phyloP scores from a whole-genome alignment of 2,888 invertebrate genomes.

The Drosophila mimica region DNA sequence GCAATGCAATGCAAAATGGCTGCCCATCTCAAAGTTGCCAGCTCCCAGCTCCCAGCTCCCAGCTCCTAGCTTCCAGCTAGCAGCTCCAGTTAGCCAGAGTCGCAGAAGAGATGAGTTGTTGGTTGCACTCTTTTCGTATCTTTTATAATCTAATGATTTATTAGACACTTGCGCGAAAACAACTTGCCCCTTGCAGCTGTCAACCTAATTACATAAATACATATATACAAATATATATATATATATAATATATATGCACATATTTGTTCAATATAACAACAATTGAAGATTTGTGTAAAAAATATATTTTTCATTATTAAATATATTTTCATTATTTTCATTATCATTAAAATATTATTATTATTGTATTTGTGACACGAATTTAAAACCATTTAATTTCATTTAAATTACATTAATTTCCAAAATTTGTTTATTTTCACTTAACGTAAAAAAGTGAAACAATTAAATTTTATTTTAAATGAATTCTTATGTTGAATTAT shows the following conservation, averaged over 20 bases:
- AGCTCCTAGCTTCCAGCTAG: not conserved
- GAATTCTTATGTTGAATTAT: not conserved
- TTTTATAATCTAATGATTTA: constrained; percentile 44
- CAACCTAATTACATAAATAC: constrained; percentile 35
- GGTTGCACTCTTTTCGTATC: constrained; percentile 36
- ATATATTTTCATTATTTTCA: too few relatives aligned
- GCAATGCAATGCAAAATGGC: constrained; percentile 65
- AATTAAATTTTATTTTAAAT: not conserved
- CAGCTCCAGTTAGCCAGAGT: not conserved
- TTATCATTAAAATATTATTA: too few relatives aligned
- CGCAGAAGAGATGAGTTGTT: constrained; percentile 45
- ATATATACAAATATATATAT: too few relatives aligned
- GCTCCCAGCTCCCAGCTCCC: not conserved
- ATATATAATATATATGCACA: not conserved
- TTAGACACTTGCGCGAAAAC: constrained; percentile 30
- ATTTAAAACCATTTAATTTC: not conserved
- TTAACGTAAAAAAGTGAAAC: not conserved
- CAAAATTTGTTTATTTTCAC: not conserved
- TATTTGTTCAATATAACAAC: constrained; percentile 11
- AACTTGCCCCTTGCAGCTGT: constrained; percentile 21
- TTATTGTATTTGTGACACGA: not conserved
- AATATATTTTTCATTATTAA: too few relatives aligned
- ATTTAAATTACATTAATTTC: not conserved
- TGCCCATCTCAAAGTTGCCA: constrained; percentile 6
- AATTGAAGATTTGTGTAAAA: not conserved